These are phyloP conservation scores for Aspidapion aeneum DNA, from an alignment of 2,888 invertebrate species.

Conservation along the genomic window DNA sequence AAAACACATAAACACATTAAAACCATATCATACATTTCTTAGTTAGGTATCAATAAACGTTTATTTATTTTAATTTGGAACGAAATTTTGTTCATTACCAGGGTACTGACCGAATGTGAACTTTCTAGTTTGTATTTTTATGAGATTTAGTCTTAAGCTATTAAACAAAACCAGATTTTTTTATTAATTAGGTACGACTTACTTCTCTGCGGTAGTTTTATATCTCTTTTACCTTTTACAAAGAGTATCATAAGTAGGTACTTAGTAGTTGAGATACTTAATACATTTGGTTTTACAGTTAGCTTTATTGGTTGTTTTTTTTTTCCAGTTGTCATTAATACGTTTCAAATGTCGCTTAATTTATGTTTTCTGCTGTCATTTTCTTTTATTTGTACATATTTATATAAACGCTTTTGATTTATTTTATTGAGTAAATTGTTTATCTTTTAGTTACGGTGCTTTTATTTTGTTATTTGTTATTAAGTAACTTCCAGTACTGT, in stretches of 20 bases:
- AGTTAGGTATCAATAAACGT: slow-evolving; percentile 20
- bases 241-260: slow-evolving; percentile 19
- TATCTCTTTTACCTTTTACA: slow-evolving; percentile 21
- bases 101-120: slow-evolving; percentile 24
- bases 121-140: slow-evolving; percentile 24
- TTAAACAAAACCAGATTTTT: slow-evolving; percentile 27
- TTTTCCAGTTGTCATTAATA: too few species aligned
- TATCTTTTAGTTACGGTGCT: too few species aligned
- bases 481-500: too few species aligned
- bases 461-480: too few species aligned
- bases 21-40: too few species aligned
- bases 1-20: too few species aligned
- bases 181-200: slow-evolving; percentile 19
- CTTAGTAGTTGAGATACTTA: not conserved
- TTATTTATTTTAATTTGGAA: slow-evolving; percentile 22
- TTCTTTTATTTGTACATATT: too few species aligned
- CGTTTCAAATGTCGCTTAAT: too few species aligned
- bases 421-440: too few species aligned
- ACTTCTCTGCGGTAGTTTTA: slow-evolving; percentile 12
- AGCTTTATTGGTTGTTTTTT: too few species aligned
- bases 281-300: slow-evolving; percentile 20
- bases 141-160: slow-evolving; percentile 21
- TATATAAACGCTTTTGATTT: too few species aligned
- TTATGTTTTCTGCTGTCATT: too few species aligned
- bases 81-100: slow-evolving; percentile 24